phyloP scores from a whole-genome alignment of 2,797 vertebrate genomes.

The Crenuchus spilurus region DNA sequence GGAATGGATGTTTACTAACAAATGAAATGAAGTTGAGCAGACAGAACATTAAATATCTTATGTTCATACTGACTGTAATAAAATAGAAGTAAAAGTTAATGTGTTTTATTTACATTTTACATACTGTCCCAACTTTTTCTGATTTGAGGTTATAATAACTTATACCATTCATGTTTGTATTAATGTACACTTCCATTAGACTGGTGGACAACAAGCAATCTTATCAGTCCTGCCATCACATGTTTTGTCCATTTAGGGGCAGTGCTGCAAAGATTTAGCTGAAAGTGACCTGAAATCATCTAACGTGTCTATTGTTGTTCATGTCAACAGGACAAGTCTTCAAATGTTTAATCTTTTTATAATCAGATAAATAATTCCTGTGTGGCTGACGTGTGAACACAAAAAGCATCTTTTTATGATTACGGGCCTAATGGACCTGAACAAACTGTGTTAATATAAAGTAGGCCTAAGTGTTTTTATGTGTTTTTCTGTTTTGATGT shows the following conservation, averaged over 20 bases:
- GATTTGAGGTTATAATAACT: no score
- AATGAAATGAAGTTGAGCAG: no score
- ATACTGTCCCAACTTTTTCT: no score
- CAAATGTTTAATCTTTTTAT: constrained; percentile 15
- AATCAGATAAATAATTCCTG: constrained; percentile 43
- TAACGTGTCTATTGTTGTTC: neutral
- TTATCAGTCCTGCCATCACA: neutral
- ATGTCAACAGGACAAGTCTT: neutral
- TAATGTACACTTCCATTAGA: no score
- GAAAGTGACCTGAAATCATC: neutral
- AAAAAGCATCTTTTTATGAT: constrained; percentile 4
- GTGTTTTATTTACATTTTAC: no score
- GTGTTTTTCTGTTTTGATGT: constrained; percentile 33
- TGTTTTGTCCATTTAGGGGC: neutral
- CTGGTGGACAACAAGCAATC: no score
- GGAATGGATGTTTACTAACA: no score
- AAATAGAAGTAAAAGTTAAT: no score
- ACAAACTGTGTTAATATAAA: constrained; percentile 5
- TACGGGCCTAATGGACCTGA: constrained; percentile 34
- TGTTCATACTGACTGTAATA: no score
- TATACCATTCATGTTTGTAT: no score
- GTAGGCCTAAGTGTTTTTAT: constrained; percentile 44
- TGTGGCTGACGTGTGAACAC: constrained; percentile 25
- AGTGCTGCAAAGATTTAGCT: neutral
- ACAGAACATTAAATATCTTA: no score